Evolutionary conservation across 2,888 invertebrate species (phyloP).

Genomic region (Macaria liturata): DNA sequence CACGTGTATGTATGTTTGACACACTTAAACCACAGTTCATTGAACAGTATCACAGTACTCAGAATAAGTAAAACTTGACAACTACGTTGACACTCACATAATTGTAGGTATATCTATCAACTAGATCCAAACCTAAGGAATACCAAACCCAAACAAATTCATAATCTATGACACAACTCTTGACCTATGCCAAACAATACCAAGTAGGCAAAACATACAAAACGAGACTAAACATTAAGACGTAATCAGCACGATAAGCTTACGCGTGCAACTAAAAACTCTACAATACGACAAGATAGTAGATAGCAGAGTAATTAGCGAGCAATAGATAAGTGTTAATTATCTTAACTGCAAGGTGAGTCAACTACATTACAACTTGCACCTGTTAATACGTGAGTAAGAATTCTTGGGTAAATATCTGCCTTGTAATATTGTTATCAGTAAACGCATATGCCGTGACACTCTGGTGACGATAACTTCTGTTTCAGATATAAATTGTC

Average conservation of each 20-base stretch:
- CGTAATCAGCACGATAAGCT: conserved; percentile 9
- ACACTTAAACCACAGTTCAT: too few relatives aligned
- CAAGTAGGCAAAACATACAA: conserved; percentile 1
- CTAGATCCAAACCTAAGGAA: too few relatives aligned
- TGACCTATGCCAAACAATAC: conserved; percentile 41
- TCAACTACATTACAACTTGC: conserved; percentile 2
- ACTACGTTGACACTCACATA: too few relatives aligned
- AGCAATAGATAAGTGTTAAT: conserved; percentile 16
- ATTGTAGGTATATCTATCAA: too few relatives aligned
- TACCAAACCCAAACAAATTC: conserved; percentile 17
- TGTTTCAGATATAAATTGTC: not conserved
- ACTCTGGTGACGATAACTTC: too few relatives aligned
- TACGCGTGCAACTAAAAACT: not conserved
- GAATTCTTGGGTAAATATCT: not conserved
- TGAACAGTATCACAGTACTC: too few relatives aligned
- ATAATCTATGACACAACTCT: conserved; percentile 22
- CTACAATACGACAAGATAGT: conserved; percentile 13
- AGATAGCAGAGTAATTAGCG: conserved; percentile 12
- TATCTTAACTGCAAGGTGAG: conserved; percentile 14
- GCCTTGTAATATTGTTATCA: not conserved
- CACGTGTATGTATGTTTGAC: too few relatives aligned
- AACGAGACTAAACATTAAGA: conserved; percentile 11
- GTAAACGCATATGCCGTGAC: not conserved
- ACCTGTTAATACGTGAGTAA: conserved; percentile 8
- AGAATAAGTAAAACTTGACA: too few relatives aligned